These are phyloP conservation scores for Rhinichthys osculus DNA, from an alignment of 2,797 vertebrate species.

Conservation along the genomic window DNA sequence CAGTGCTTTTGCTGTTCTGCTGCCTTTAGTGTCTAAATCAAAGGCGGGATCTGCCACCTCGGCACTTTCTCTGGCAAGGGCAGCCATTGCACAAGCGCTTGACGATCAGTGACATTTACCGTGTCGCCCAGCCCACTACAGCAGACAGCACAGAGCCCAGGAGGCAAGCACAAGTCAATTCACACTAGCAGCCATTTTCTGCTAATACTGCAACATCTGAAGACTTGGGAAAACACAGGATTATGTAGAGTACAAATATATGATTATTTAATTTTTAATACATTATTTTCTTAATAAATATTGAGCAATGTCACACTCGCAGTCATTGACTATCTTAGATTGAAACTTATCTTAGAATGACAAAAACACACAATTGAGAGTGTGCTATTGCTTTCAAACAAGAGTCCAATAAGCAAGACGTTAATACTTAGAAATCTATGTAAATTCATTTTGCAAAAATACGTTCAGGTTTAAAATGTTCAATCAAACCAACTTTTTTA, in stretches of 20 bases:
- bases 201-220: conserved; percentile 50
- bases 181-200: conserved; percentile 58
- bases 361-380: background rate
- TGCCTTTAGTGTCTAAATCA: conserved; percentile 94
- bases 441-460: background rate
- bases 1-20: conserved; percentile 83
- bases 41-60: conserved; percentile 88
- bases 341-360: background rate
- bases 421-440: background rate
- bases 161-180: conserved; percentile 65
- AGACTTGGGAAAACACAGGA: conserved; percentile 37
- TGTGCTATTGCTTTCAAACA: no score
- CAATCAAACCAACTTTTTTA: background rate
- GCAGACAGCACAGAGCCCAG: conserved; percentile 62
- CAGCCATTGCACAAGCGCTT: conserved; percentile 72
- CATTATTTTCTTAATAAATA: background rate
- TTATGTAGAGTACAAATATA: background rate
- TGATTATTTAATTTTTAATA: background rate
- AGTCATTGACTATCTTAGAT: background rate
- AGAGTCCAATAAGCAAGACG: background rate
- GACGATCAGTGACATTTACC: conserved; percentile 82
- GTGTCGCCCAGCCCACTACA: conserved; percentile 61
- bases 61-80: conserved; percentile 90
- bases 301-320: background rate
- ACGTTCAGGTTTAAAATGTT: no score